These are phyloP conservation scores for Notodromas monacha DNA, from an alignment of 2,888 invertebrate genomes.

Conservation along the genomic window DNA sequence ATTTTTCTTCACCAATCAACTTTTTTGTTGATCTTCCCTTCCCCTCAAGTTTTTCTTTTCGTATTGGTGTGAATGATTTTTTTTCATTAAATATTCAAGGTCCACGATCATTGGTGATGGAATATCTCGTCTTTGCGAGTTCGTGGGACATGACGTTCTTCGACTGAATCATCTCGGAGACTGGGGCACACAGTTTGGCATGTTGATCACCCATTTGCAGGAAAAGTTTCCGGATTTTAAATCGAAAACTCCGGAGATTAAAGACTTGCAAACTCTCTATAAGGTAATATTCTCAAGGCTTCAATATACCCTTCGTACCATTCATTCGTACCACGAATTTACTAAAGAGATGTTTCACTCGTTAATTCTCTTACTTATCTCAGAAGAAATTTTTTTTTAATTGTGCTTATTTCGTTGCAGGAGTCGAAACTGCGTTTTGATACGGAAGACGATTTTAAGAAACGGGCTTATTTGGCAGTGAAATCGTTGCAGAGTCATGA, in stretches of 20 bases:
- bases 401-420: conserved; percentile 14
- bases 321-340: too few species aligned
- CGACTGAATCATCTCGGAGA: conserved; percentile 84
- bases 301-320: too few species aligned
- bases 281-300: too few species aligned
- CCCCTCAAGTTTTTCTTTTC: too few species aligned
- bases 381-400: too few species aligned
- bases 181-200: conserved; percentile 98
- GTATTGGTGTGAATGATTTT: too few species aligned
- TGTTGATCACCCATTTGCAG: conserved; percentile 80
- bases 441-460: conserved; percentile 64
- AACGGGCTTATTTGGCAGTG: conserved; percentile 66
- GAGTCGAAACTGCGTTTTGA: conserved; percentile 72
- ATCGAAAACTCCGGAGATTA: conserved; percentile 46
- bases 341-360: too few species aligned
- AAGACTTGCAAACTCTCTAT: conserved; percentile 41
- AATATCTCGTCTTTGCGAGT: conserved; percentile 55
- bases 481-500: conserved; percentile 64
- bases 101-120: conserved; percentile 94
- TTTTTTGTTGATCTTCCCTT: too few species aligned
- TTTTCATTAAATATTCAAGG: too few species aligned
- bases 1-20: too few species aligned
- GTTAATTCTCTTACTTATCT: too few species aligned
- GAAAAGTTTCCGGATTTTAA: conserved; percentile 64
- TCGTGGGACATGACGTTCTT: conserved; percentile 59